phyloP scores from a whole-genome alignment of 2,797 vertebrate genomes.

The Myioborus melanocephalus region DNA sequence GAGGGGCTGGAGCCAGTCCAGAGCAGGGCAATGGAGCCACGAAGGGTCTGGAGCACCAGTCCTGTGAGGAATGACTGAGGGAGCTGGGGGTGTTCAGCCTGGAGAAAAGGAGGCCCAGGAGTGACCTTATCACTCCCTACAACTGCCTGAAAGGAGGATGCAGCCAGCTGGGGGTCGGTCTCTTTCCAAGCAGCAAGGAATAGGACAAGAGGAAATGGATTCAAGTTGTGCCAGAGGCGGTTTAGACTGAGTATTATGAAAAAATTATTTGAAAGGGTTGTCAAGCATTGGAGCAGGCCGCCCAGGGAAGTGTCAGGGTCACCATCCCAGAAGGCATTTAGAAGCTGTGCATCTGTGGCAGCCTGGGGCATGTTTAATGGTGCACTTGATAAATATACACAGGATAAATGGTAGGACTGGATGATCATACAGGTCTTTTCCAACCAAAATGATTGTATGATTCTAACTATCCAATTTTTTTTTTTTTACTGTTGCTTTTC shows the following conservation, averaged over 20 bases:
- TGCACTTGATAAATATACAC: neutral
- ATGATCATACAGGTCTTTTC: neutral
- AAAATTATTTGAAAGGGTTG: accelerated
- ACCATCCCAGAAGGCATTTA: neutral
- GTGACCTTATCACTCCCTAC: neutral
- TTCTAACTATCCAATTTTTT: neutral
- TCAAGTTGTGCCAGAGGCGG: neutral
- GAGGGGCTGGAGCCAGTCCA: accelerated
- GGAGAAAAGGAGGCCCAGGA: neutral
- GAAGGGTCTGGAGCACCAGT: neutral
- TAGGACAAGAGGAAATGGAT: neutral
- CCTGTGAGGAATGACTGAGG: accelerated
- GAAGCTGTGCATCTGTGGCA: neutral
- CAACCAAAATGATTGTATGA: neutral
- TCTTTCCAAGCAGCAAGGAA: neutral
- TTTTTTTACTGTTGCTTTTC: neutral
- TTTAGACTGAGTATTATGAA: neutral
- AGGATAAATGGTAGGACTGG: neutral
- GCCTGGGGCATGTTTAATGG: neutral
- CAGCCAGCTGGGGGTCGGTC: accelerated
- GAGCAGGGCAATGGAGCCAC: neutral
- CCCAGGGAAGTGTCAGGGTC: neutral
- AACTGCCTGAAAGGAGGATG: neutral
- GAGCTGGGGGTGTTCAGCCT: neutral
- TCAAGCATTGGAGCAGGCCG: neutral